Conservation (phyloP, 2,888 invertebrate species). For the Crematogaster levior region DNA sequence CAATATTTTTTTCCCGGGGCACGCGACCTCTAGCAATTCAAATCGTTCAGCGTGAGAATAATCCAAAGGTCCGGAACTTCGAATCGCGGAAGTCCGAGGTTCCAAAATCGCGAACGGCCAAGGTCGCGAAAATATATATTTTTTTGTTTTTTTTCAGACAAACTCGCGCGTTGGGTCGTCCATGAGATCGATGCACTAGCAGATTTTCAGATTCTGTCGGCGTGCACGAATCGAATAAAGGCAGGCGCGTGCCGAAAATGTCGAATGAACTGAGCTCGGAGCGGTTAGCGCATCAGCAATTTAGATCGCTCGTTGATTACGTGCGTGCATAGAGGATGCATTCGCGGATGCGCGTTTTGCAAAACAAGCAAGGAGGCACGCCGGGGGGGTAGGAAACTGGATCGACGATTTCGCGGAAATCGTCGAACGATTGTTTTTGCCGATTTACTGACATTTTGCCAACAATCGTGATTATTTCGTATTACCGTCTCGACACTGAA, state of each 20-base stretch:
- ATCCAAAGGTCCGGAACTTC: neutral
- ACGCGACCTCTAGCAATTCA: neutral
- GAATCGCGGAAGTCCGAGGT: neutral
- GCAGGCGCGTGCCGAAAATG: conserved; percentile 42
- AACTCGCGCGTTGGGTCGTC: neutral
- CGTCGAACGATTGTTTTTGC: conserved; percentile 16
- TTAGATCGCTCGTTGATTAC: conserved; percentile 51
- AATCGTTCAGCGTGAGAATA: neutral
- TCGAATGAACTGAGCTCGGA: conserved; percentile 14
- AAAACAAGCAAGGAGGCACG: conserved; percentile 6
- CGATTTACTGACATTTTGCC: conserved; percentile 7
- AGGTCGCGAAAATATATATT: conserved; percentile 17
- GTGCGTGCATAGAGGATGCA: conserved; percentile 25
- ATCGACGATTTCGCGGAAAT: conserved; percentile 24
- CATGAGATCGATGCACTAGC: conserved; percentile 2
- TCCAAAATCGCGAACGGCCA: conserved; percentile 24
- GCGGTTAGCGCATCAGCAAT: conserved; percentile 45
- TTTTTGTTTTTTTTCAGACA: neutral
- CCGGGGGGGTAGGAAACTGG: neutral
- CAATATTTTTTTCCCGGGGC: neutral
- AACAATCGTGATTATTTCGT: conserved; percentile 32
- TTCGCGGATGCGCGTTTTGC: neutral
- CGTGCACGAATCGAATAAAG: conserved; percentile 37
- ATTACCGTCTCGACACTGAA: conserved; percentile 18
- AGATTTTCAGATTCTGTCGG: conserved; percentile 34